phyloP scores from a whole-genome alignment of 1,140 invertebrate genomes.

The Uloborus diversus region DNA sequence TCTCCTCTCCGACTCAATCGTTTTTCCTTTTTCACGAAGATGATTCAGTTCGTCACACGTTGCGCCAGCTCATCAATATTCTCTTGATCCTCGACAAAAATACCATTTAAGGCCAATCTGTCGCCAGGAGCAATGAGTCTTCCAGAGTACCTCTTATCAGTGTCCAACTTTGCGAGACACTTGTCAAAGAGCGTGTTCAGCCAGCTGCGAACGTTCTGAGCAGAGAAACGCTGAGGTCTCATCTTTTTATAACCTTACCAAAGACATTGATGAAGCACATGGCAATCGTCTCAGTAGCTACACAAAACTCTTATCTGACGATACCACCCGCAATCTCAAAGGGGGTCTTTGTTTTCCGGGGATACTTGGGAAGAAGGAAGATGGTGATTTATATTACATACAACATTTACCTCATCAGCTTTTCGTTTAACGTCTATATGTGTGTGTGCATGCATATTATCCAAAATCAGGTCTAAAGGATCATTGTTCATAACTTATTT shows the following conservation, averaged over 20 bases:
- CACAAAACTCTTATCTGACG: not conserved
- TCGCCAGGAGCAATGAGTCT: not conserved
- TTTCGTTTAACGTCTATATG: too few species aligned
- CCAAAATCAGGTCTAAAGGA: too few species aligned
- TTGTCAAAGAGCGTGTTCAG: constrained; percentile 36
- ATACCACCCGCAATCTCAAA: not conserved
- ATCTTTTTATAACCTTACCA: not conserved
- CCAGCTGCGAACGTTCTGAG: constrained; percentile 35
- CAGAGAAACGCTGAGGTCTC: constrained; percentile 19
- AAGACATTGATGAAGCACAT: constrained; percentile 41
- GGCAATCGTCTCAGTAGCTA: not conserved
- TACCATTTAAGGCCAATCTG: not conserved
- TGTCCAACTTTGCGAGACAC: constrained; percentile 24
- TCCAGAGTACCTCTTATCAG: constrained; percentile 15
- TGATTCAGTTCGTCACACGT: too few species aligned
- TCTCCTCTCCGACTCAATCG: too few species aligned
- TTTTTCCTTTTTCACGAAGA: too few species aligned
- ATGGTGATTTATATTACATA: too few species aligned
- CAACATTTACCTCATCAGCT: too few species aligned
- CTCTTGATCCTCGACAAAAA: too few species aligned
- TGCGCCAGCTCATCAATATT: too few species aligned
- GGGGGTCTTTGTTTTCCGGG: not conserved
- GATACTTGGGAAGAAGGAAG: too few species aligned
- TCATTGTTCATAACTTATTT: too few species aligned
- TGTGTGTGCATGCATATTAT: too few species aligned